These are phyloP conservation scores for Paralichthys olivaceus DNA, from an alignment of 2,113 vertebrate species.

Conservation along the genomic window DNA sequence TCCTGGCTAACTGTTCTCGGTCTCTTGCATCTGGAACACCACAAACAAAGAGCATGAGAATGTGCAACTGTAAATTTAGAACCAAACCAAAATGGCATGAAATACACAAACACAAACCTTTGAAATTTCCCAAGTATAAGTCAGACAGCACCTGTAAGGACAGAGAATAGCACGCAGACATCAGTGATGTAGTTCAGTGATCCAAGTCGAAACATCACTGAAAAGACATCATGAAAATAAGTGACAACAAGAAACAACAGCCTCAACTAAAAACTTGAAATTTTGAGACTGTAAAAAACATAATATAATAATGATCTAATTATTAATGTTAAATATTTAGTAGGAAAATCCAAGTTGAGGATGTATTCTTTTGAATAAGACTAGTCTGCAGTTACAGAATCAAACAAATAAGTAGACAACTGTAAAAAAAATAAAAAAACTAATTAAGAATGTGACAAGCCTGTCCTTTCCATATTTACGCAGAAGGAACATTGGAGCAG, in stretches of 20 bases:
- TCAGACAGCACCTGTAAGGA: constrained; percentile 89
- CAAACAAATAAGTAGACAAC: not conserved
- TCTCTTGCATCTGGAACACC: constrained; percentile 88
- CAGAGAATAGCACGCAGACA: constrained; percentile 8
- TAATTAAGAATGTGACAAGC: not conserved
- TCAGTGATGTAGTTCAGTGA: not conserved
- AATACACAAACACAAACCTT: constrained; percentile 82
- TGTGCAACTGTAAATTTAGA: not conserved
- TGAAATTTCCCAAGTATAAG: constrained; percentile 95
- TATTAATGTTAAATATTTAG: not conserved
- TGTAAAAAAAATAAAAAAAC: not conserved
- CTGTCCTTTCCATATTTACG: not conserved
- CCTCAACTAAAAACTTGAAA: not conserved
- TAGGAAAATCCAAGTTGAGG: not conserved
- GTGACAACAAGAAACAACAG: not conserved
- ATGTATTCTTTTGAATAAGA: no score
- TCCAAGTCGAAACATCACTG: not conserved
- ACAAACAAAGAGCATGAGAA: not conserved
- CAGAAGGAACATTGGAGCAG: not conserved
- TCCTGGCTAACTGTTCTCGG: constrained; percentile 89
- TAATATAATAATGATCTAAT: no score
- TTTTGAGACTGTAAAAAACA: not conserved
- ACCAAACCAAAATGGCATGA: not conserved
- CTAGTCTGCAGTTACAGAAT: not conserved
- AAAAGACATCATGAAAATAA: constrained; percentile 12